Conservation (phyloP, 2,888 invertebrate species). For the Parnassius glacialis region DNA sequence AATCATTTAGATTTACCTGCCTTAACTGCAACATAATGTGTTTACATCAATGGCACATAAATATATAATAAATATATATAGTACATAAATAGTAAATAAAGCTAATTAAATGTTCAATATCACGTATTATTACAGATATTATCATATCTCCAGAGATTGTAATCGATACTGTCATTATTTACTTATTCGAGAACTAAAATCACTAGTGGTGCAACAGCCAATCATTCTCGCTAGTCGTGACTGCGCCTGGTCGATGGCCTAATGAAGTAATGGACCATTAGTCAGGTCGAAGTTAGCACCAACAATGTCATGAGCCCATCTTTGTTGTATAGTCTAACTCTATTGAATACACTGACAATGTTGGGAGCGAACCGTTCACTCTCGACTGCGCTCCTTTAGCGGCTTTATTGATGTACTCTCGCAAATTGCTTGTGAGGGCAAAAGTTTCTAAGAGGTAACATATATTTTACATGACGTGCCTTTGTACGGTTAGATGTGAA, state of each 20-base stretch:
- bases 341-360: conserved; percentile 17
- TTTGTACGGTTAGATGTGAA: background rate
- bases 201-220: conserved; percentile 8
- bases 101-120: too few species aligned
- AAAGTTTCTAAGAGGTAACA: background rate
- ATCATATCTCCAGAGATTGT: background rate
- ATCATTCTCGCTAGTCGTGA: conserved; percentile 20
- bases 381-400: conserved; percentile 11
- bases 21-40: too few species aligned
- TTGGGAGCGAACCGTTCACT: conserved; percentile 17
- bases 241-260: conserved; percentile 17
- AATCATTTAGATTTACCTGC: too few species aligned
- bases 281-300: conserved; percentile 10
- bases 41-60: too few species aligned
- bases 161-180: background rate
- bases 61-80: too few species aligned
- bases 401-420: conserved; percentile 15
- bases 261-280: conserved; percentile 27
- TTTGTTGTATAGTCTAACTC: conserved; percentile 9
- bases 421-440: conserved; percentile 12
- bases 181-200: conserved; percentile 1
- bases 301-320: conserved; percentile 22
- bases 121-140: too few species aligned
- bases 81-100: too few species aligned
- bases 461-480: background rate